Percentiles rank a stretch among this genome's conserved stretches.
These are phyloP conservation scores for Drosophila paulistorum DNA, from an alignment of 1,140 invertebrate genomes.

Conservation along the genomic window DNA sequence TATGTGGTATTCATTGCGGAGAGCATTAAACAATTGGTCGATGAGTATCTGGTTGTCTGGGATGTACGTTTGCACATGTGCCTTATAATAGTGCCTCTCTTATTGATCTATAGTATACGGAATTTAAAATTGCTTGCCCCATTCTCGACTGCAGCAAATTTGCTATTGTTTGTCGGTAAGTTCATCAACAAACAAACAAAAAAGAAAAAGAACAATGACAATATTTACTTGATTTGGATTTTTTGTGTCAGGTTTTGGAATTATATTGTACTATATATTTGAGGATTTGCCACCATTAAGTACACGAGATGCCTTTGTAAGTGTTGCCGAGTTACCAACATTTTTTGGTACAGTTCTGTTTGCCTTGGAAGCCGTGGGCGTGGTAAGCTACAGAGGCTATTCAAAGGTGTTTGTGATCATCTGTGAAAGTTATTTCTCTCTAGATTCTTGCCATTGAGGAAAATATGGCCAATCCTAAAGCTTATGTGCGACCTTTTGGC, in stretches of 20 bases:
- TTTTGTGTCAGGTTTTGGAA: conserved; percentile 83
- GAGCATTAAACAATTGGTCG: conserved; percentile 87
- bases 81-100: conserved; percentile 87
- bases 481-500: conserved; percentile 88
- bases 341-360: conserved; percentile 95
- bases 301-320: conserved; percentile 85
- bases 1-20: conserved; percentile 94
- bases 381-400: conserved; percentile 84
- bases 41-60: conserved; percentile 82
- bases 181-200: background rate
- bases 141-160: conserved; percentile 91
- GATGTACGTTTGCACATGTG: conserved; percentile 80
- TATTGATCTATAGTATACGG: conserved; percentile 89
- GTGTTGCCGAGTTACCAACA: conserved; percentile 86
- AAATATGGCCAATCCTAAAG: conserved; percentile 91
- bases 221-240: background rate
- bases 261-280: conserved; percentile 89
- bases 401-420: background rate
- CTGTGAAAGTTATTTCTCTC: conserved; percentile 31
- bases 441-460: conserved; percentile 93
- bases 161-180: conserved; percentile 87
- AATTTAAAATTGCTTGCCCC: conserved; percentile 91
- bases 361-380: conserved; percentile 94
- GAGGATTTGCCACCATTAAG: conserved; percentile 85
- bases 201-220: no score